Evolutionary conservation across 2,888 invertebrate species (phyloP).

Genomic region (Polydrusus tereticollis): DNA sequence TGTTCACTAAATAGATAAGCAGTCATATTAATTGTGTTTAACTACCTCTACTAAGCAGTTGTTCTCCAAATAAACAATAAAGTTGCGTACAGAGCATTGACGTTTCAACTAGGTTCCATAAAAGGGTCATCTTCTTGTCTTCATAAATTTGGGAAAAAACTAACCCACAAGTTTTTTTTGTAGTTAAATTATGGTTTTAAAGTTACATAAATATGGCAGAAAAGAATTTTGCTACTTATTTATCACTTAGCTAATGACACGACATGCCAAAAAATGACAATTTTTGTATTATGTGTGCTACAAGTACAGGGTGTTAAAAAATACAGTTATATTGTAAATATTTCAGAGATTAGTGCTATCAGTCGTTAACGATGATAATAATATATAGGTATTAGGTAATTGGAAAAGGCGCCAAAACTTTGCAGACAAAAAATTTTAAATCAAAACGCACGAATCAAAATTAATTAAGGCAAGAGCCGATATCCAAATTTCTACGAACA

Average conservation of each 20-base stretch:
- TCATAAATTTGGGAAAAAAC: neutral
- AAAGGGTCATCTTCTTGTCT: slow-evolving; percentile 11
- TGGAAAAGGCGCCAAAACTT: too few relatives aligned
- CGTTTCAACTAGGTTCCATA: slow-evolving; percentile 35
- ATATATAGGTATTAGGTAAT: too few relatives aligned
- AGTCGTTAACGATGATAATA: too few relatives aligned
- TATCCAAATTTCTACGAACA: too few relatives aligned
- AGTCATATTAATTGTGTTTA: neutral
- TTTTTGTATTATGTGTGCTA: neutral
- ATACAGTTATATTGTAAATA: too few relatives aligned
- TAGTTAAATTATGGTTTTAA: neutral
- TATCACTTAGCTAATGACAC: neutral
- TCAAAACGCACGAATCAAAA: too few relatives aligned
- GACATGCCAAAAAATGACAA: neutral
- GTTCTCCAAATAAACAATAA: slow-evolving; percentile 28
- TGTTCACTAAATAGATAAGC: too few relatives aligned
- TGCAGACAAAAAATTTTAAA: too few relatives aligned
- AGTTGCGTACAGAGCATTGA: slow-evolving; percentile 33
- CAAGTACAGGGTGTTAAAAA: too few relatives aligned
- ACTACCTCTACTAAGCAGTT: slow-evolving; percentile 24
- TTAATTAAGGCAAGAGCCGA: too few relatives aligned
- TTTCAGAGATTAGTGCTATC: too few relatives aligned
- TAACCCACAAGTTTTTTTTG: neutral
- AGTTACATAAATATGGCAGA: neutral
- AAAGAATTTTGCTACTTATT: neutral